These are phyloP conservation scores for Tromatobia lineatoria DNA, from an alignment of 2,888 invertebrate species.

Conservation along the genomic window DNA sequence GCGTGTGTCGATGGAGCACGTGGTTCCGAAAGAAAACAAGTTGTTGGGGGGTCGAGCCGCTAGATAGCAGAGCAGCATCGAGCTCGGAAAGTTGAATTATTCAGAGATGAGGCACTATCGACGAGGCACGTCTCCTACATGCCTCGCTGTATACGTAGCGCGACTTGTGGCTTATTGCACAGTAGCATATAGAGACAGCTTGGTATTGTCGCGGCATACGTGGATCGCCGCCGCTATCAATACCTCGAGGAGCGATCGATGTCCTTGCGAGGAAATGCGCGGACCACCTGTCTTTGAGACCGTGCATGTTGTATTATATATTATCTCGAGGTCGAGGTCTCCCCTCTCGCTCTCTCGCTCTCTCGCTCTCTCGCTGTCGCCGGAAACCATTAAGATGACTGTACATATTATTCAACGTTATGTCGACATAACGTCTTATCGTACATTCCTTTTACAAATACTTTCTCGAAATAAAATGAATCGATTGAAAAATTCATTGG, in stretches of 20 bases:
- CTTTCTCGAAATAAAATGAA: background rate
- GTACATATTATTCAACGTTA: background rate
- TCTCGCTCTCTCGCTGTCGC: background rate
- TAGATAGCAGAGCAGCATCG: conserved; percentile 14
- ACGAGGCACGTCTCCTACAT: conserved; percentile 42
- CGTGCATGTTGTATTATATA: background rate
- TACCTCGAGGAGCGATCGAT: conserved; percentile 48
- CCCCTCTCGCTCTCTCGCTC: too few species aligned
- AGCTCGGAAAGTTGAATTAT: conserved; percentile 55
- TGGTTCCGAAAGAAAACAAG: conserved; percentile 52
- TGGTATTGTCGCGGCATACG: conserved; percentile 10
- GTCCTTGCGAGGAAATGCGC: conserved; percentile 31
- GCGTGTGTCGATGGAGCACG: conserved; percentile 19
- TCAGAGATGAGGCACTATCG: conserved; percentile 60
- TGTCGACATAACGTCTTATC: background rate
- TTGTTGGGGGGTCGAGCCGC: conserved; percentile 26
- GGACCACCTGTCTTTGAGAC: conserved; percentile 39
- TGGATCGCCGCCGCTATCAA: conserved; percentile 33
- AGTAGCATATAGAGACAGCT: conserved; percentile 4
- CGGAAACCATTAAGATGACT: background rate
- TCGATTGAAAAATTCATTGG: background rate
- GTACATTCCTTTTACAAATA: background rate
- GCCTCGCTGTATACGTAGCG: background rate
- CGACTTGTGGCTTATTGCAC: conserved; percentile 42
- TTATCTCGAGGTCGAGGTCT: conserved; percentile 30